Conservation (phyloP, 2,797 vertebrate genomes). For the Melanotaenia parkinsoni region DNA sequence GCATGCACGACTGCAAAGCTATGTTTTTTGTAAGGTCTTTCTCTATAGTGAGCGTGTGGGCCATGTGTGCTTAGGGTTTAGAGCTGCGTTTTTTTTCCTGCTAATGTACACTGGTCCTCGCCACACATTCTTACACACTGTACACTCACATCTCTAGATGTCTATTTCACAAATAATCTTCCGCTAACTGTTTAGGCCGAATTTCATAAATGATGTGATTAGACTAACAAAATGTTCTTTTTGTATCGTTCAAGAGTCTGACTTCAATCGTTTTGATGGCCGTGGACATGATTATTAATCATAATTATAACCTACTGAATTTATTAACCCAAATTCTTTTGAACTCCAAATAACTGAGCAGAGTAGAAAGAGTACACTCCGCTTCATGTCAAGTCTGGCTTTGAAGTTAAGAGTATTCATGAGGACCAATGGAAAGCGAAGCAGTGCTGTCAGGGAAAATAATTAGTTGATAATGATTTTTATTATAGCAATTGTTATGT, state of each 20-base stretch:
- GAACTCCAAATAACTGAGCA: slow-evolving; percentile 11
- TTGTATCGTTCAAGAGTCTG: slow-evolving; percentile 15
- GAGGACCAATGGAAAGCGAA: slow-evolving; percentile 30
- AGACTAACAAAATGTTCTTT: slow-evolving; percentile 32
- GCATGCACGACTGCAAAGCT: neutral
- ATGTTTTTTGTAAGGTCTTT: neutral
- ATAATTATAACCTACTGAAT: slow-evolving; percentile 27
- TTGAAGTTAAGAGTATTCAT: slow-evolving; percentile 53
- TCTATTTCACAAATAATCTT: slow-evolving; percentile 5
- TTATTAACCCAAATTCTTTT: slow-evolving; percentile 54
- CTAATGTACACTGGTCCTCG: slow-evolving; percentile 13
- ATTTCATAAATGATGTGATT: slow-evolving; percentile 34
- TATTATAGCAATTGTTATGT: slow-evolving; percentile 29
- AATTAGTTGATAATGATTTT: slow-evolving; percentile 52
- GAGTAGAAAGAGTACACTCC: slow-evolving; percentile 12
- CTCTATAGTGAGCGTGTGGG: slow-evolving; percentile 39
- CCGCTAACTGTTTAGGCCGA: slow-evolving; percentile 8
- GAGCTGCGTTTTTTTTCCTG: slow-evolving; percentile 30
- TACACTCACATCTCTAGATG: neutral
- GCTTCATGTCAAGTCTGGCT: slow-evolving; percentile 32
- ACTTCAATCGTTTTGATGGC: slow-evolving; percentile 42
- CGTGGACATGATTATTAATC: slow-evolving; percentile 45
- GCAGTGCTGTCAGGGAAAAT: slow-evolving; percentile 33
- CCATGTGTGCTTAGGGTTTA: slow-evolving; percentile 44
- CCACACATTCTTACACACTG: neutral